Evolutionary conservation across 92 coral and sea anemone species (phyloP).

Genomic region (Phymanthus crucifer): DNA sequence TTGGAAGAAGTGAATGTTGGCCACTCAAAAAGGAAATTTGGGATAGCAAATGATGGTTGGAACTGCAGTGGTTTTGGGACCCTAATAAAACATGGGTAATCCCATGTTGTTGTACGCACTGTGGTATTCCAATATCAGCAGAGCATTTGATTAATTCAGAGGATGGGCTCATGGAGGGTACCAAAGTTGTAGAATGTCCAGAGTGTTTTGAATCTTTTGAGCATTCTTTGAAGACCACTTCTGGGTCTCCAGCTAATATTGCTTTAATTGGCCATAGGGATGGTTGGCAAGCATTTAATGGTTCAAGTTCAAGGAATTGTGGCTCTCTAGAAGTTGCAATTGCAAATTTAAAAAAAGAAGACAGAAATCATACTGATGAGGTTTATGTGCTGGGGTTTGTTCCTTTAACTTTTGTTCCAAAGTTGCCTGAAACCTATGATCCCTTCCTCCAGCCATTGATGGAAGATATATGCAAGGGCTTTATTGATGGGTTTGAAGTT

Average conservation of each 20-base stretch:
- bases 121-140: slow-evolving; percentile 57
- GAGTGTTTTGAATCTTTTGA: slow-evolving; percentile 58
- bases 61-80: slow-evolving; percentile 79
- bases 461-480: slow-evolving; percentile 50
- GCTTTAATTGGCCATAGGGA: slow-evolving; percentile 74
- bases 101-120: slow-evolving; percentile 53
- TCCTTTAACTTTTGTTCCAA: slow-evolving; percentile 46
- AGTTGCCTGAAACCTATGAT: slow-evolving; percentile 44
- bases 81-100: slow-evolving; percentile 56
- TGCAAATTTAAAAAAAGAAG: slow-evolving; percentile 58
- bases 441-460: slow-evolving; percentile 64
- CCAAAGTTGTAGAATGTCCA: slow-evolving; percentile 63
- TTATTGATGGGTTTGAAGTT: slow-evolving; percentile 51
- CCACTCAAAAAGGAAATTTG: slow-evolving; percentile 61
- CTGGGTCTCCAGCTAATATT: slow-evolving; percentile 61
- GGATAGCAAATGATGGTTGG: slow-evolving; percentile 76
- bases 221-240: slow-evolving; percentile 38
- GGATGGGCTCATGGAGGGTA: slow-evolving; percentile 6
- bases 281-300: slow-evolving; percentile 77
- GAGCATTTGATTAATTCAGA: slow-evolving; percentile 49
- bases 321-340: slow-evolving; percentile 65
- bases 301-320: slow-evolving; percentile 60
- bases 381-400: slow-evolving; percentile 70
- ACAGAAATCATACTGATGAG: slow-evolving; percentile 64
- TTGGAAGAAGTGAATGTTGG: slow-evolving; percentile 36